Base-by-base conservation (phyloP, 2,113 vertebrate genomes). In the Dicaeum eximium region DNA sequence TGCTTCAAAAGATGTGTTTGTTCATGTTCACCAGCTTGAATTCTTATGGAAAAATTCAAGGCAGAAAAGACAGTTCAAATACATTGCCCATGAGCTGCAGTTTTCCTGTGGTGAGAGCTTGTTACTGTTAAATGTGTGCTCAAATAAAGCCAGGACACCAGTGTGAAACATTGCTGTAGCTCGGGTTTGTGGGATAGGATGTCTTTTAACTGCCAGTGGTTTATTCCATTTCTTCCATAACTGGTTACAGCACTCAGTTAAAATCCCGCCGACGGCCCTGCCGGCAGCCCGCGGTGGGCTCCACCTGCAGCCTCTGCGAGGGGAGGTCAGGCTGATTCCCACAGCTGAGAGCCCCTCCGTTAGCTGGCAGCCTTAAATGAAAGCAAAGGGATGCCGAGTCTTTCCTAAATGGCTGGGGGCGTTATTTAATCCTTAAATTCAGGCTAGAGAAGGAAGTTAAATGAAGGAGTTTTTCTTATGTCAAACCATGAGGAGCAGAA, bases 321-420 rank as follows among this genome's bases (percentile, higher is more conserved):
- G 30, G 16, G 4, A 23, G 5, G 1, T 6, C 28, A 0, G 1
- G 3, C 61, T 1, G 7, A 2, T 15, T 10, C 21, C 64, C 1
- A 33, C 45, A 5, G 60, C 78, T 33, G 47, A 35, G 50, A 23
- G 8, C 61, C 5, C 9, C 51, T 57, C 13, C 17, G 0, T 15
- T 7, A 18, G 25, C 31, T 24, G 37, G 27, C 57, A 81, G 56
- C 37, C 23, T 65, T 40, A 20, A 40, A 15, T 6, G 31, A 56
- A 57, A 62, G 47, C 38, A 13, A 16, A 48, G 15, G 11, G 9
- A 2, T 21, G 44, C 11, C 31, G 13, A 17, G 18, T 13, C 74
- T 65, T 64, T 24, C 15, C 57, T 44, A 20, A 75, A 25, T 53
- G 31, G 6, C 2, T 17, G 16, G 18, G 10, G 7, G 11, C 38